Evolutionary conservation across 2,888 invertebrate genomes (phyloP).

Genomic region (Machimus rusticus): DNA sequence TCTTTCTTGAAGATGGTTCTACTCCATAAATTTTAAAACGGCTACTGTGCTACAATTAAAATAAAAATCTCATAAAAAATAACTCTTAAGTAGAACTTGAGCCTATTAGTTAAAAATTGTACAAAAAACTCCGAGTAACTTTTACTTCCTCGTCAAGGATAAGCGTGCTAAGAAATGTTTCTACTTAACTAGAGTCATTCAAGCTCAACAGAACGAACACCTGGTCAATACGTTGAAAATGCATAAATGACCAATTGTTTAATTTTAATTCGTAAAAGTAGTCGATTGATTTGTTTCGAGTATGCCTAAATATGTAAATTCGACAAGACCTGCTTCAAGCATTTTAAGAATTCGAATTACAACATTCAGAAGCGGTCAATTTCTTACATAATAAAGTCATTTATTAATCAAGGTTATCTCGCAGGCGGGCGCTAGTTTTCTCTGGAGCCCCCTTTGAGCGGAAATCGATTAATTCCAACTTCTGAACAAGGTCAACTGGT

Average conservation of each 20-base stretch:
- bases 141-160: background rate
- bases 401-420: background rate
- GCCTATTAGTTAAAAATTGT: background rate
- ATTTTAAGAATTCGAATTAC: background rate
- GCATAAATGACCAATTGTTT: background rate
- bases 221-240: background rate
- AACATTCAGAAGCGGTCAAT: background rate
- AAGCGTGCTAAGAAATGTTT: background rate
- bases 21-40: no score
- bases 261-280: background rate
- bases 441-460: background rate
- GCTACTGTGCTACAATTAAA: background rate
- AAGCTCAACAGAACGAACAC: background rate
- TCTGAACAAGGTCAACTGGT: background rate
- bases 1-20: no score
- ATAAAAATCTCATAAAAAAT: background rate
- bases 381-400: slow-evolving; percentile 1
- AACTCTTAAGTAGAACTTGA: background rate
- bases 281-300: background rate
- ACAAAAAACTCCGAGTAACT: background rate
- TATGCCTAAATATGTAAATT: background rate
- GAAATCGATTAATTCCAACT: background rate
- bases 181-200: background rate
- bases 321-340: background rate
- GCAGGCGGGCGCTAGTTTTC: slow-evolving; percentile 3